Percentiles rank a stretch among this genome's conserved stretches.
These are phyloP conservation scores for Nephrotoma guestfalica DNA, from an alignment of 2,888 invertebrate genomes.

Conservation along the genomic window DNA sequence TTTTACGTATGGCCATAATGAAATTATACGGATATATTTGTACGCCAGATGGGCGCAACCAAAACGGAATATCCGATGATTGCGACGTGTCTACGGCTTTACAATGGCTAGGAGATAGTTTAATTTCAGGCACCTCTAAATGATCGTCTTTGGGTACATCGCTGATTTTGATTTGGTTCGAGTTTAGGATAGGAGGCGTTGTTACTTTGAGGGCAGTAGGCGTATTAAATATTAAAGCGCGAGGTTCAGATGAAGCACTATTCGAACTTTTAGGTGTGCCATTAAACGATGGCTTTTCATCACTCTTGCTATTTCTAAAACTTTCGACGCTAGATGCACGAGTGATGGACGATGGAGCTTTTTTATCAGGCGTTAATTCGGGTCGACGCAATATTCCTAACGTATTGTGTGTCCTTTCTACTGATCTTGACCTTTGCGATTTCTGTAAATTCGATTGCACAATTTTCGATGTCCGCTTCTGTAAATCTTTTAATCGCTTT, in stretches of 20 bases:
- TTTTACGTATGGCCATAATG: slow-evolving; percentile 42
- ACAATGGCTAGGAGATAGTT: not conserved
- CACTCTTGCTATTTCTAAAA: not conserved
- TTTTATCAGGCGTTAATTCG: slow-evolving; percentile 8
- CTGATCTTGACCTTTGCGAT: slow-evolving; percentile 15
- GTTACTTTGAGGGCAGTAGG: not conserved
- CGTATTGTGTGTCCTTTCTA: not conserved
- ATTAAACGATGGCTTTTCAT: not conserved
- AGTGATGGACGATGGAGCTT: not conserved
- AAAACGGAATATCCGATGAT: slow-evolving; percentile 18
- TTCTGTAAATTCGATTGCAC: slow-evolving; percentile 30
- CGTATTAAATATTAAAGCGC: not conserved
- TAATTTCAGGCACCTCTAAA: slow-evolving; percentile 13
- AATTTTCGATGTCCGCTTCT: slow-evolving; percentile 31
- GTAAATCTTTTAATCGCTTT: slow-evolving; percentile 33
- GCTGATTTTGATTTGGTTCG: not conserved
- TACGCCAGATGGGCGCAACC: slow-evolving; percentile 29
- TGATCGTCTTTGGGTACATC: slow-evolving; percentile 8
- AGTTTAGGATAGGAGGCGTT: not conserved
- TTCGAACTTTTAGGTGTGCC: not conserved
- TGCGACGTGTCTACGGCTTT: not conserved
- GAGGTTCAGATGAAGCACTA: not conserved
- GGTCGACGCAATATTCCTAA: slow-evolving; percentile 18
- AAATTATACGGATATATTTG: slow-evolving; percentile 44
- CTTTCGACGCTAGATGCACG: not conserved